Conservation (phyloP, 2,113 vertebrate species). For the Heptranchias perlo region DNA sequence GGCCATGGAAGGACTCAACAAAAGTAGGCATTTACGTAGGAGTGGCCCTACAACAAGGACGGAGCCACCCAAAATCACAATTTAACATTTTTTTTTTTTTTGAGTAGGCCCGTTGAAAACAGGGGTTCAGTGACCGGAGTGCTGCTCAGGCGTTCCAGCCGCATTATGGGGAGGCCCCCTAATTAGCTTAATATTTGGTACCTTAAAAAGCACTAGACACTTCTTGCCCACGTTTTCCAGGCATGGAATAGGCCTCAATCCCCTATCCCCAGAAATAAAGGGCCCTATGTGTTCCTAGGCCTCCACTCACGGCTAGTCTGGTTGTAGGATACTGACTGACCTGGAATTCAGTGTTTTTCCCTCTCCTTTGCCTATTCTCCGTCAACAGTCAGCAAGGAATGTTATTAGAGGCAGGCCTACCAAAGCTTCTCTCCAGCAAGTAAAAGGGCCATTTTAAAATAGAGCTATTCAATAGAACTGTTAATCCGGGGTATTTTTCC, state of each 20-base stretch:
- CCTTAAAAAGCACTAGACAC: not conserved
- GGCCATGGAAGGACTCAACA: not conserved
- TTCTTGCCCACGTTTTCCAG: conserved; percentile 6
- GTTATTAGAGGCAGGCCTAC: not conserved
- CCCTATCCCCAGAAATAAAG: not conserved
- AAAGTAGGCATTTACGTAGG: not conserved
- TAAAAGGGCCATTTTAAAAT: not conserved
- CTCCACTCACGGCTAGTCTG: not conserved
- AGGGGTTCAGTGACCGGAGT: not conserved
- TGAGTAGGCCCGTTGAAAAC: not conserved
- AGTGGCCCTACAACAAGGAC: not conserved
- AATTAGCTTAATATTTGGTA: not conserved
- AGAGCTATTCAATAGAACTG: not conserved
- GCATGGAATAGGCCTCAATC: not conserved
- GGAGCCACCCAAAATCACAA: not conserved
- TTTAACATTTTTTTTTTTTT: not conserved
- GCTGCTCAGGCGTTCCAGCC: not conserved
- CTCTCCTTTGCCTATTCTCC: not conserved
- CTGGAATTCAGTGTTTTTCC: not conserved
- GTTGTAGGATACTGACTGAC: not conserved
- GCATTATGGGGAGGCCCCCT: not conserved
- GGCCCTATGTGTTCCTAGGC: not conserved
- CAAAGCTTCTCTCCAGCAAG: not conserved
- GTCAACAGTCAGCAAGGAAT: not conserved
- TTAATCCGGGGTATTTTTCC: not conserved